phyloP scores from a whole-genome alignment of 1,140 invertebrate genomes.

The Amyelois transitella region DNA sequence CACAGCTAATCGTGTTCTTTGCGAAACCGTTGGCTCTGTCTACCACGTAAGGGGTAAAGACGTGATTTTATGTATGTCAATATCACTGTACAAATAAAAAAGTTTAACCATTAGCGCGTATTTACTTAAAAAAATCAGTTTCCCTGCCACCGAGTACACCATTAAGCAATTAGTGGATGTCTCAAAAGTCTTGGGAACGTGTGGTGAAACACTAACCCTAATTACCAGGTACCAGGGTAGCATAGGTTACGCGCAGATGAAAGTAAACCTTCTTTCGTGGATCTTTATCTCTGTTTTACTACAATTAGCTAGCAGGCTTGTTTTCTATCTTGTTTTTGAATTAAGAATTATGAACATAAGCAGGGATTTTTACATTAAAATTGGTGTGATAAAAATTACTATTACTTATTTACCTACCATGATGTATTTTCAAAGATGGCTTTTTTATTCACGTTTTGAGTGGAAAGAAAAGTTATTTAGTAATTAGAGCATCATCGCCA shows the following conservation, averaged over 20 bases:
- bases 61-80: too few species aligned
- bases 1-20: too few species aligned
- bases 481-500: too few species aligned
- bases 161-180: constrained; percentile 19
- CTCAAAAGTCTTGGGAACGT: constrained; percentile 7
- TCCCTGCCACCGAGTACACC: constrained; percentile 7
- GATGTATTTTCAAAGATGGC: too few species aligned
- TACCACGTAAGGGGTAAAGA: too few species aligned
- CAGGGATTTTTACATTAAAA: too few species aligned
- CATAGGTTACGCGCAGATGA: constrained; percentile 15
- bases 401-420: too few species aligned
- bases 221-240: constrained; percentile 11
- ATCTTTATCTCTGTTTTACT: not conserved
- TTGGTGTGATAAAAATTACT: too few species aligned
- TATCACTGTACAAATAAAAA: not conserved
- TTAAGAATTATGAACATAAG: not conserved
- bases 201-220: constrained; percentile 11
- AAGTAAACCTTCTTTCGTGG: not conserved
- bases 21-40: too few species aligned
- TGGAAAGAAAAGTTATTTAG: too few species aligned
- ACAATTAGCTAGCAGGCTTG: not conserved
- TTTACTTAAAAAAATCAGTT: not conserved
- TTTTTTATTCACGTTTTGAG: too few species aligned
- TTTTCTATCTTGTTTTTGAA: not conserved
- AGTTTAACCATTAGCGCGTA: not conserved